Conservation (phyloP, 2,888 invertebrate genomes). For the Itoplectis maculator region DNA sequence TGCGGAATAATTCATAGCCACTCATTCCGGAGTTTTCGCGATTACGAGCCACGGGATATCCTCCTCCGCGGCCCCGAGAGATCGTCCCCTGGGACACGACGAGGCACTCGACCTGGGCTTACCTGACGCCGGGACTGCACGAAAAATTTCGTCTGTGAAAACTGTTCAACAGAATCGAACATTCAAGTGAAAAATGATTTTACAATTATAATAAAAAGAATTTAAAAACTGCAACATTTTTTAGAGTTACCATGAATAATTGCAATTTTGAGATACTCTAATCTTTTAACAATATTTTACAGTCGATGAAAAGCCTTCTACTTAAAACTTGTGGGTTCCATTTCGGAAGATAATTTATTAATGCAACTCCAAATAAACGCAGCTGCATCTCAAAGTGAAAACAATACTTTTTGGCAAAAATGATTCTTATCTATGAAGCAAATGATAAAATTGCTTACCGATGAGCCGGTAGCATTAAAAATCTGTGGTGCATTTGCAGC, state of each 20-base stretch:
- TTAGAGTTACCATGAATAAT: background rate
- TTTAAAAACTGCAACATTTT: background rate
- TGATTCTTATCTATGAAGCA: too few relatives aligned
- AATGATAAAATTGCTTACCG: too few relatives aligned
- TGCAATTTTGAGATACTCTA: too few relatives aligned
- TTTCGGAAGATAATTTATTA: too few relatives aligned
- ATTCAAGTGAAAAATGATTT: background rate
- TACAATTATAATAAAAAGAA: background rate
- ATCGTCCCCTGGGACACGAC: constrained; percentile 56
- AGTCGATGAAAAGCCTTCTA: too few relatives aligned
- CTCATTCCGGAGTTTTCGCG: constrained; percentile 65
- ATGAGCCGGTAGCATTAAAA: too few relatives aligned
- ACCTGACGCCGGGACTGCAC: constrained; percentile 20
- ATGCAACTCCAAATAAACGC: too few relatives aligned
- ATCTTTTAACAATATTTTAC: too few relatives aligned
- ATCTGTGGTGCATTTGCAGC: too few relatives aligned
- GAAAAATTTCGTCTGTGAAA: constrained; percentile 38
- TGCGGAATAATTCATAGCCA: constrained; percentile 64
- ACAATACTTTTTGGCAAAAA: too few relatives aligned
- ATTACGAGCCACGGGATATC: constrained; percentile 63
- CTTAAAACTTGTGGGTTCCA: too few relatives aligned
- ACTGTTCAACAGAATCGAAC: constrained; percentile 16
- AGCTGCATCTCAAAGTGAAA: too few relatives aligned
- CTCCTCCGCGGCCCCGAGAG: constrained; percentile 38
- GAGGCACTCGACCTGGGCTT: constrained; percentile 44